phyloP scores from a whole-genome alignment of 1,140 invertebrate genomes.

The Cyrtorhinus lividipennis region DNA sequence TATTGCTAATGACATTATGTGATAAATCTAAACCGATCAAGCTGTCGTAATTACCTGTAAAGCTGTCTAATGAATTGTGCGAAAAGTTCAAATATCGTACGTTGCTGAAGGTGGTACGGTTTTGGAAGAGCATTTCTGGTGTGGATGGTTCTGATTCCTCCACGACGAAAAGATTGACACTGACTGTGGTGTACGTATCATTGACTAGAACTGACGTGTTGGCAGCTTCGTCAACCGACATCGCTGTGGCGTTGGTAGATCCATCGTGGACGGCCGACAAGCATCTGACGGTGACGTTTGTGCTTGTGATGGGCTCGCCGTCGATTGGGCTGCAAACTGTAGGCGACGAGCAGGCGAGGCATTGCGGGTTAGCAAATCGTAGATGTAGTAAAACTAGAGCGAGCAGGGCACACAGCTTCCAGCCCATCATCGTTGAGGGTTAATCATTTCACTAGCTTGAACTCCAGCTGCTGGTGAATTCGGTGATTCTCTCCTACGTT shows the following conservation, averaged over 20 bases:
- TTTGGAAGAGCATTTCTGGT: background rate
- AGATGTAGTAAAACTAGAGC: background rate
- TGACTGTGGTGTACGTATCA: too few relatives aligned
- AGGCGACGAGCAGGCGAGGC: background rate
- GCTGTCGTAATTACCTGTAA: slow-evolving; percentile 1
- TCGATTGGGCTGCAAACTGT: background rate
- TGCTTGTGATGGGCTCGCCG: background rate
- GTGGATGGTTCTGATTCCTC: background rate
- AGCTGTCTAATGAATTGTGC: slow-evolving; percentile 9
- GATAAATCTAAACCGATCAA: slow-evolving; percentile 18
- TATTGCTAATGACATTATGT: slow-evolving; percentile 9
- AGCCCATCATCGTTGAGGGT: background rate
- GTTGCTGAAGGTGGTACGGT: background rate
- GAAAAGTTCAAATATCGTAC: slow-evolving; percentile 13
- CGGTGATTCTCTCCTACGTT: too few relatives aligned
- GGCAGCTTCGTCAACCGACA: background rate
- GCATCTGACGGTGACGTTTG: background rate
- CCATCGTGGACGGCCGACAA: too few relatives aligned
- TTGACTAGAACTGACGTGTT: too few relatives aligned
- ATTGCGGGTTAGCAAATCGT: background rate
- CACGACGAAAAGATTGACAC: too few relatives aligned
- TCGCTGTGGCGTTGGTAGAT: too few relatives aligned
- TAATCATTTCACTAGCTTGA: background rate
- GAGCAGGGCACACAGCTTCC: background rate
- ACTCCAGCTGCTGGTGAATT: too few relatives aligned